Base-by-base conservation (phyloP, 2,888 invertebrate genomes). In the Thereva unica region DNA sequence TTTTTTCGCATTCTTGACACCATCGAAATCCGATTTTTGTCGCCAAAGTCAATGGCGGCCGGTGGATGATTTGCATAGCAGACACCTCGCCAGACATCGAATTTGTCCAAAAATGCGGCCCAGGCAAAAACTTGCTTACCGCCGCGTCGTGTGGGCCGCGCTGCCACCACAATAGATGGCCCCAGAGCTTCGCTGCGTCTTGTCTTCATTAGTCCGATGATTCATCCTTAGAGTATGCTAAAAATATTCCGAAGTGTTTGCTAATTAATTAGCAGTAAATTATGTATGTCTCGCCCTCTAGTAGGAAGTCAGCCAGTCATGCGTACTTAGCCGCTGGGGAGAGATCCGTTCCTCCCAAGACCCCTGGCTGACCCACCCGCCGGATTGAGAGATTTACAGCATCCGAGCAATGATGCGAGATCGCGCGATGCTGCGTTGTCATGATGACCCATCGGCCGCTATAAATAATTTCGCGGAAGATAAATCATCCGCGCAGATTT, bases 361-460 rank as follows among this genome's bases (percentile, higher is more conserved):
- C n/a, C 5, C 34, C 35, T 42, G 50, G 50, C 61, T 61, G 61
- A 61, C 61, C 61, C 61, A 8, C n/a, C 9, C 10, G 57, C 50
- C 61, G 50, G 50, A 61, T 61, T 61, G 61, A 61, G 50, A 61
- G 61, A 61, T 61, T 61, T 61, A 61, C 61, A 41, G 61, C 61
- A 50, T 49, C 61, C 61, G 50, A 61, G 50, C 50, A 50, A 50
- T 40, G 37, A 50, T 41, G 61, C 45, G 50, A 49, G 50, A 61
- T 23, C 23, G 23, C 23, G 23, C 23, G 23, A 23, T 23, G 23
- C 23, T 23, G 23, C 23, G 23, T 23, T 61, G 61, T 61, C 61
- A 61, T 50, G 61, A 61, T 61, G 61, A 61, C 61, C 61, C 50
- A 50, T 59, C n/a, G n/a, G 61, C 37, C 34, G 50, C 61, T 50